phyloP scores from a whole-genome alignment of 1,140 invertebrate genomes.

The Apis laboriosa region DNA sequence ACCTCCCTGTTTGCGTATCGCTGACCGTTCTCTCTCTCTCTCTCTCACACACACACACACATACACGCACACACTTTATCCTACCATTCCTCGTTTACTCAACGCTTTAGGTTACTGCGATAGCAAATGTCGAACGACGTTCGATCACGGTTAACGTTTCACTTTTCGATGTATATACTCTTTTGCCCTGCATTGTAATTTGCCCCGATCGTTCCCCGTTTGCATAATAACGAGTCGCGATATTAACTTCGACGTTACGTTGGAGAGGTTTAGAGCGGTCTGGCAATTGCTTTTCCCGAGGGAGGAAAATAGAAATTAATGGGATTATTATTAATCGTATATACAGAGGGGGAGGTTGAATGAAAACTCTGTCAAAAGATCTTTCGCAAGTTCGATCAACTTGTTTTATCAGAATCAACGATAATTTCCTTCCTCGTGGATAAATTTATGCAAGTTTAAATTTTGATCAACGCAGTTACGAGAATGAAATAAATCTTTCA shows the following conservation, averaged over 20 bases:
- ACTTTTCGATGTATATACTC: background rate
- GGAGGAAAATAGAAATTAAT: constrained; percentile 29
- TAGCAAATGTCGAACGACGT: background rate
- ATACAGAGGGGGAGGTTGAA: background rate
- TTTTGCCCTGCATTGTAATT: background rate
- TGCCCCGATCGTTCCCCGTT: background rate
- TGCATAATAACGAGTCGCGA: background rate
- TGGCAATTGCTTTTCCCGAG: constrained; percentile 20
- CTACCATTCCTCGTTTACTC: constrained; percentile 8
- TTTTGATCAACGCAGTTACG: no score
- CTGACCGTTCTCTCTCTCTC: constrained; percentile 2
- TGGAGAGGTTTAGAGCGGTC: background rate
- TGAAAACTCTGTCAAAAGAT: no score
- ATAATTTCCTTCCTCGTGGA: no score
- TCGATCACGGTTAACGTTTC: background rate
- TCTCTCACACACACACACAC: no score
- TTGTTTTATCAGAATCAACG: no score
- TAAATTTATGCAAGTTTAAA: no score
- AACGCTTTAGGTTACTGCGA: background rate
- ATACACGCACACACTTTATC: no score
- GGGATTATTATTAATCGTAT: constrained; percentile 50
- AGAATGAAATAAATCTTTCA: no score
- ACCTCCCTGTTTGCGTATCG: constrained; percentile 57
- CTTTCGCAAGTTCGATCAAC: no score
- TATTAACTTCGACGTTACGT: background rate